Conservation (phyloP, 2,113 vertebrate genomes). For the Microtus oregoni region DNA sequence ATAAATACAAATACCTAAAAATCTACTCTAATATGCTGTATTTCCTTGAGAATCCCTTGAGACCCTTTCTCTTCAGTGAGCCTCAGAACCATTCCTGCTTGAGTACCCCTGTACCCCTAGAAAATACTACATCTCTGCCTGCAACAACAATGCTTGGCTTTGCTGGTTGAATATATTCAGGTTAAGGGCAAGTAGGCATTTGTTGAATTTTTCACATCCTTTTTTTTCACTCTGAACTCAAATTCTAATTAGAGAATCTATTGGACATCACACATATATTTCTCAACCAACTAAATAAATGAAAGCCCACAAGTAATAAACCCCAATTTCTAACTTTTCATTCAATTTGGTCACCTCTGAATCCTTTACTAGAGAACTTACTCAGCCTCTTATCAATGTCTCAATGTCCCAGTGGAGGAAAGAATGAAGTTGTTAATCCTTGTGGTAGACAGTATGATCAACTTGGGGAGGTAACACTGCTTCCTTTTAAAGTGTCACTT, state of each 20-base stretch:
- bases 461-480: neutral
- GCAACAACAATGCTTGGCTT: neutral
- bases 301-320: conserved; percentile 42
- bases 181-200: neutral
- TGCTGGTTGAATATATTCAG: neutral
- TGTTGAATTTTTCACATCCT: neutral
- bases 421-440: neutral
- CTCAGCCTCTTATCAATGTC: neutral
- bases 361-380: neutral
- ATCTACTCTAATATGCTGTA: neutral
- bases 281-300: conserved; percentile 33
- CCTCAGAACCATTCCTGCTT: neutral
- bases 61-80: neutral
- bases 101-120: neutral
- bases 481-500: conserved; percentile 31
- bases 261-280: neutral
- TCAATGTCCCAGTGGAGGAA: neutral
- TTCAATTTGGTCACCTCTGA: conserved; percentile 18
- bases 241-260: neutral
- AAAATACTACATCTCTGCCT: neutral
- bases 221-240: neutral
- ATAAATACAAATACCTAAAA: neutral
- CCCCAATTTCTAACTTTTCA: neutral
- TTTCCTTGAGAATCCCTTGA: neutral
- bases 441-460: neutral